Percentiles rank a stretch among this genome's conserved stretches.
These are phyloP conservation scores for Urocyon cinereoargenteus DNA, from an alignment of 2,797 vertebrate genomes.

Conservation along the genomic window DNA sequence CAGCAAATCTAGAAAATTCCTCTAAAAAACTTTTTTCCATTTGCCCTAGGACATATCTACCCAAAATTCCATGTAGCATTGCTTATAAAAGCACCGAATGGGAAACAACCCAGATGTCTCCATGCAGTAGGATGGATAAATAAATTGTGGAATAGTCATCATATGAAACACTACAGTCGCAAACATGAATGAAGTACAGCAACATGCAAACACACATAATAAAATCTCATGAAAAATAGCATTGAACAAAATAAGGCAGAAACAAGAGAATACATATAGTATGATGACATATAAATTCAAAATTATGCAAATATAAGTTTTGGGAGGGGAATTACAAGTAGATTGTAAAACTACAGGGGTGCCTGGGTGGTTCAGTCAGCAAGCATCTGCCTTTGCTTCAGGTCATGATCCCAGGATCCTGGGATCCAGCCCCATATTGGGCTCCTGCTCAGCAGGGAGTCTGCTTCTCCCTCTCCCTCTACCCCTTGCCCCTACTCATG, in stretches of 20 bases:
- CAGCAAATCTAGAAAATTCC: slow-evolving; percentile 29
- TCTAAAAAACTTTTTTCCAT: background rate
- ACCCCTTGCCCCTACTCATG: too few species aligned
- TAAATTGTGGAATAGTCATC: background rate
- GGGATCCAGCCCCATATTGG: too few species aligned
- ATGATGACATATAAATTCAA: background rate
- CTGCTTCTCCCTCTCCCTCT: too few species aligned
- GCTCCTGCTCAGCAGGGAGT: too few species aligned
- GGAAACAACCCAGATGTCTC: background rate
- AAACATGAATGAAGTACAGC: background rate
- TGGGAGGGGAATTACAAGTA: background rate
- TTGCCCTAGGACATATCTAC: background rate
- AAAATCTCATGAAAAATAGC: background rate
- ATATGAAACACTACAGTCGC: background rate
- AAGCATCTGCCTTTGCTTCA: too few species aligned
- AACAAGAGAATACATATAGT: background rate
- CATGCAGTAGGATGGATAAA: background rate
- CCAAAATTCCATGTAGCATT: background rate
- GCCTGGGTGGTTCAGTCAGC: too few species aligned
- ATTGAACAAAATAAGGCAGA: background rate
- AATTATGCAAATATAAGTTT: background rate
- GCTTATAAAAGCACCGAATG: background rate
- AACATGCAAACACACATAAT: background rate
- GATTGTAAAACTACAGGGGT: background rate
- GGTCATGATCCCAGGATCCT: too few species aligned